Percentiles rank a stretch among this genome's conserved stretches.
Conservation (phyloP, 1,140 invertebrate genomes). For the Drosophila ohnishii region DNA sequence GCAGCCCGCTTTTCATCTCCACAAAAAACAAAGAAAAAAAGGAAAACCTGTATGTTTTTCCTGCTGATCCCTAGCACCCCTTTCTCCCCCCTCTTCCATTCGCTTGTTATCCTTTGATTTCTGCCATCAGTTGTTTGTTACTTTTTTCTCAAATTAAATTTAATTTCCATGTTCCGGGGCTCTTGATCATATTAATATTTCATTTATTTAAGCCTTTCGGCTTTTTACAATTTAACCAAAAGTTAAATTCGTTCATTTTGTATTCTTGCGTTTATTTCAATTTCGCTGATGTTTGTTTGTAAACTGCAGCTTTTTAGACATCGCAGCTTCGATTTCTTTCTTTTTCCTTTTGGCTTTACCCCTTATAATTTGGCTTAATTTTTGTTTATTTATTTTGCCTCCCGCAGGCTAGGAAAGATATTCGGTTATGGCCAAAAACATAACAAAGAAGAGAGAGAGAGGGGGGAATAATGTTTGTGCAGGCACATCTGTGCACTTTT, state of each 20-base stretch:
- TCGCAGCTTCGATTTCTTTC: constrained; percentile 4
- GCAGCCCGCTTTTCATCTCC: constrained; percentile 24
- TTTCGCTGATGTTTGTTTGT: constrained; percentile 15
- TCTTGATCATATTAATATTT: constrained; percentile 38
- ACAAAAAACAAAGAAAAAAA: neutral
- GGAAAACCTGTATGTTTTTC: constrained; percentile 13
- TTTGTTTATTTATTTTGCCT: constrained; percentile 28
- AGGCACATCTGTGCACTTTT: constrained; percentile 68
- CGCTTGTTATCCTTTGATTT: constrained; percentile 31
- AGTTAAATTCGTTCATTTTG: constrained; percentile 17
- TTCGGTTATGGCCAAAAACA: constrained; percentile 42
- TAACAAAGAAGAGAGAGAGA: constrained; percentile 6
- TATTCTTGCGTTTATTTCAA: constrained; percentile 11
- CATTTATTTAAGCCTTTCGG: constrained; percentile 30
- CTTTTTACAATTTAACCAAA: constrained; percentile 20
- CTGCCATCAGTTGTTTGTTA: constrained; percentile 33
- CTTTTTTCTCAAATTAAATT: constrained; percentile 53
- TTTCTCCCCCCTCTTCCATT: neutral
- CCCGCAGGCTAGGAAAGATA: constrained; percentile 44
- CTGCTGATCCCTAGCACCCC: constrained; percentile 23
- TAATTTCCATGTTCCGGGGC: constrained; percentile 41
- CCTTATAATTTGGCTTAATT: constrained; percentile 38
- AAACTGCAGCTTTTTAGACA: constrained; percentile 24
- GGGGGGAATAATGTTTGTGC: constrained; percentile 40
- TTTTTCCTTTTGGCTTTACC: constrained; percentile 3